Evolutionary conservation across 2,113 vertebrate species (phyloP).

Genomic region (Bufo gargarizans): DNA sequence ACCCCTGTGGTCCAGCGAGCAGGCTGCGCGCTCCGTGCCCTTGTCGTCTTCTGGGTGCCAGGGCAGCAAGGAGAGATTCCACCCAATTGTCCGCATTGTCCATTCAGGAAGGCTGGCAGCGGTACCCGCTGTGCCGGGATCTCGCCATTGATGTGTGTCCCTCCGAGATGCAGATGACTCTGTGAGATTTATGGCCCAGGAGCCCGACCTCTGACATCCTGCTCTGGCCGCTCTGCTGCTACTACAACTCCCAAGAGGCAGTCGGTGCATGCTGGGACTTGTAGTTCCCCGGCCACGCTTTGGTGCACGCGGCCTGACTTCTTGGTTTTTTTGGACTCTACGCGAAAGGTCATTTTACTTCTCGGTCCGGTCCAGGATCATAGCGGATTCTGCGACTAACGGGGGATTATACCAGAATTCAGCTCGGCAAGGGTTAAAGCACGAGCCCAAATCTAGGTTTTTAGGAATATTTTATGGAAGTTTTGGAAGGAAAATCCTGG

Average conservation of each 20-base stretch:
- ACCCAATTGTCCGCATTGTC: conserved; percentile 36
- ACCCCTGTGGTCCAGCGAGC: conserved; percentile 5
- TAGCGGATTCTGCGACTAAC: not conserved
- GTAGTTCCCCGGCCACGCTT: not conserved
- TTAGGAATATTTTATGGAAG: too few relatives aligned
- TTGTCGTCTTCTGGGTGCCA: conserved; percentile 23
- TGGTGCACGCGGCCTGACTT: too few relatives aligned
- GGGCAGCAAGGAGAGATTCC: conserved; percentile 10
- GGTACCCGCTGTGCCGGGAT: conserved; percentile 17
- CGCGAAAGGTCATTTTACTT: not conserved
- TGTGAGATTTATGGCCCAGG: not conserved
- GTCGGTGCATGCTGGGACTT: not conserved
- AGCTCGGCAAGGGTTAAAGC: too few relatives aligned
- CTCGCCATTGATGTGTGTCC: conserved; percentile 4
- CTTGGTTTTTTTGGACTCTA: too few relatives aligned
- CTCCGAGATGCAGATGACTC: conserved; percentile 9
- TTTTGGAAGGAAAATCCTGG: too few relatives aligned
- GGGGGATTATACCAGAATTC: not conserved
- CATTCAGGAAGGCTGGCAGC: conserved; percentile 13
- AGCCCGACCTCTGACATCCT: not conserved
- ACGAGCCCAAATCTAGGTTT: too few relatives aligned
- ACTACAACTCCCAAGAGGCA: not conserved
- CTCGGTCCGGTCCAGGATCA: not conserved
- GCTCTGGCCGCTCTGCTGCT: not conserved
- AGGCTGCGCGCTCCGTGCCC: not conserved